Evolutionary conservation across 2,113 vertebrate species (phyloP).

Genomic region (Cochlearius cochlearius): DNA sequence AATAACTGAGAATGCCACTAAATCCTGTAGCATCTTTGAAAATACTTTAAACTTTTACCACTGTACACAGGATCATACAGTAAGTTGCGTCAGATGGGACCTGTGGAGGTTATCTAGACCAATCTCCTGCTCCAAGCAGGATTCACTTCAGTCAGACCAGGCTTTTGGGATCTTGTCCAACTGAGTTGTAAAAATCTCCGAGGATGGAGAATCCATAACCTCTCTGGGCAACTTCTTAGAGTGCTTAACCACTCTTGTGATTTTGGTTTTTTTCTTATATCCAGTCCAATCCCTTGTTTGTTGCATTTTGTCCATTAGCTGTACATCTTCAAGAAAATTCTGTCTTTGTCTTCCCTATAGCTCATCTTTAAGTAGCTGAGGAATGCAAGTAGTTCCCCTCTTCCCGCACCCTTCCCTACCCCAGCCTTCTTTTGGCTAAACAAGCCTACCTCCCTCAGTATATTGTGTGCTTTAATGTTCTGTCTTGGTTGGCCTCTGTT

Average conservation of each 20-base stretch:
- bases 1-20: background rate
- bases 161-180: background rate
- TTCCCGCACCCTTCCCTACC: background rate
- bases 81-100: background rate
- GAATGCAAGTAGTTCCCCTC: background rate
- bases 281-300: background rate
- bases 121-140: background rate
- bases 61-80: background rate
- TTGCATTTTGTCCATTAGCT: background rate
- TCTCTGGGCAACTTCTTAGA: background rate
- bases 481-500: background rate
- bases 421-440: background rate
- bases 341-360: background rate
- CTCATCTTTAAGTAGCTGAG: background rate
- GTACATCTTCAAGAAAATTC: background rate
- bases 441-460: background rate
- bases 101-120: background rate
- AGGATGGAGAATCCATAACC: background rate
- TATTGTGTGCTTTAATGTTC: background rate
- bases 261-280: background rate
- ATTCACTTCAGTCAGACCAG: background rate
- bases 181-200: background rate
- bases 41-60: background rate
- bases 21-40: background rate
- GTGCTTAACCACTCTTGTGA: background rate